Base-by-base conservation (phyloP, 2,113 vertebrate species). In the Chascanopsetta lugubris region DNA sequence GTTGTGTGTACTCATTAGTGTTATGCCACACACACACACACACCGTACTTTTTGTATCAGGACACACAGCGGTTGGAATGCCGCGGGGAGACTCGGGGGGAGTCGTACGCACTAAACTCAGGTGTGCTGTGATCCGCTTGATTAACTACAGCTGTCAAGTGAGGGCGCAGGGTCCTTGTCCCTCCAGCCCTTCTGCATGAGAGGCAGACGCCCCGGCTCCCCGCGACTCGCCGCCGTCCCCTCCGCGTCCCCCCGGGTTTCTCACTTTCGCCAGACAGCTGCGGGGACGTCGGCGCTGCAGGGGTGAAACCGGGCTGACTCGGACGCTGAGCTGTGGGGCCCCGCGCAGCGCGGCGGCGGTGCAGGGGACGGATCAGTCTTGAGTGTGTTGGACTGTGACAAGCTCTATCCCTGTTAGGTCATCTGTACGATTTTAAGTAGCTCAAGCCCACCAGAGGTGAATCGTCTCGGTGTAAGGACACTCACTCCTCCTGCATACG, bases 111-210 rank as follows among this genome's bases (percentile, higher is more conserved):
- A 21, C 36, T 63, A 67, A 73, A 75, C 77, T 88, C 85, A 88
- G 88, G 83, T 86, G 80, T 69, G 78, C 55, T 60, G 42, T 57
- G 78, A 77, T 60, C 21, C 22, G 30, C 75, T 81, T 83, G 85
- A 88, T 87, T 88, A 90, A 88, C 64, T 81, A 38, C 72, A 71
- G 68, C 85, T 87, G 85, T 82, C 84, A 80, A n/a, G 46, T 11
- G 25, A 72, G 72, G 72, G 73, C 17, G 22, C 66, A 74, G 62
- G 77, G 77, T 78, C 57, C 21, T 49, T 30, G 65, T 75, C 69
- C 72, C 69, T 76, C 47, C 58, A 32, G 69, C 67, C 53, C 47
- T 68, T 70, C 56, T 55, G 56, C 69, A 43, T 66, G 79, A 77
- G 72, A 86, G 60, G 64, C 75, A 77, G 81, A 80, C 56, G 20